Evolutionary conservation across 2,797 vertebrate genomes (phyloP).

Genomic region (Bradypus variegatus): DNA sequence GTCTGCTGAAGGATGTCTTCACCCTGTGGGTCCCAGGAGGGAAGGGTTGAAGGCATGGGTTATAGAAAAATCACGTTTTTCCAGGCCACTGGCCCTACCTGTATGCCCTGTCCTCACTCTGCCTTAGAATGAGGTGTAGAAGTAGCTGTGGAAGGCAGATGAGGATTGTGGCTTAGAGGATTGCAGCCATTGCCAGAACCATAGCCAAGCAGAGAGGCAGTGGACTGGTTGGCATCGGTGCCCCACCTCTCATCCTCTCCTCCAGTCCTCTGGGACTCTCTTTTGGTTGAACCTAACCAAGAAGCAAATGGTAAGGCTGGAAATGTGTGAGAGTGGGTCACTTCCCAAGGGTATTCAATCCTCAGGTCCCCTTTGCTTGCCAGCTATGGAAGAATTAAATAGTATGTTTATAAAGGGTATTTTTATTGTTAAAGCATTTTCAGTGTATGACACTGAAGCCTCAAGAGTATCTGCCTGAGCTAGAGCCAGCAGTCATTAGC

Average conservation of each 20-base stretch:
- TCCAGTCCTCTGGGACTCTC: background rate
- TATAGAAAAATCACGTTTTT: background rate
- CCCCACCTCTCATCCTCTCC: background rate
- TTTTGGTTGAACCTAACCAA: background rate
- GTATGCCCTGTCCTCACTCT: background rate
- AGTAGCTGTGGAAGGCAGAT: background rate
- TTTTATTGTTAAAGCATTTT: constrained; percentile 12
- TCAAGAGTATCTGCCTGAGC: background rate
- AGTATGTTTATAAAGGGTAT: constrained; percentile 5
- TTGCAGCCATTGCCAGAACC: background rate
- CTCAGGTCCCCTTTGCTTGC: background rate
- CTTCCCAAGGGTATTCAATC: background rate
- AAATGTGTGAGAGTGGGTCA: background rate
- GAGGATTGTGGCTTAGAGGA: background rate
- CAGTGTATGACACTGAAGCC: background rate
- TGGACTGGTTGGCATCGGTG: background rate
- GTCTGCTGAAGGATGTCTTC: background rate
- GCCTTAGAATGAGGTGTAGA: background rate
- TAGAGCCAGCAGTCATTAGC: background rate
- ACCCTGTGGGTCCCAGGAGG: background rate
- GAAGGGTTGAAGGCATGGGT: background rate
- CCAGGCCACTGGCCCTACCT: background rate
- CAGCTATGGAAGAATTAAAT: background rate
- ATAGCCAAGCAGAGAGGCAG: background rate
- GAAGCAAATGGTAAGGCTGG: background rate